Evolutionary conservation across 2,113 vertebrate species (phyloP), one percentile per base, ranked within the genome.

Genomic region (Alosa alosa): DNA sequence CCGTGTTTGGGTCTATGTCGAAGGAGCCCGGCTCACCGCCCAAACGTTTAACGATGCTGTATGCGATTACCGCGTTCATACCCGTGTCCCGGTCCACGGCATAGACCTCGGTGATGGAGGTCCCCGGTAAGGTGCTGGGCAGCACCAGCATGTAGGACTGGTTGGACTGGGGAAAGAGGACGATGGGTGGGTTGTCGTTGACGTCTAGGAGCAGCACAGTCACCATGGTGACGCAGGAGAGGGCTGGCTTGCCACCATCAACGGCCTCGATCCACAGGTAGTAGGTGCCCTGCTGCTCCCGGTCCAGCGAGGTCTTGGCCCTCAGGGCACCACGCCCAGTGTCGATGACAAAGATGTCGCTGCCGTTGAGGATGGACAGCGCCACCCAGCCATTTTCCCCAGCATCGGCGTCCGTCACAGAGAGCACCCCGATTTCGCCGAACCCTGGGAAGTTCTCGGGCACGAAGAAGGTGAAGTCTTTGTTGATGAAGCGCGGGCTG

Each of bases 31-130:
- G 96, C 50, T 97, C 95, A 0, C 96, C 97, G 0, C 98, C 99
- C 93, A 96, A 97, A 91, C 98, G 95, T 81, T 97, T 97, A 91
- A 99, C 97, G 90, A 99, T 99, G 90, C 97, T 99, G 85, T 99
- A 99, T 41, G 97, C 97, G 64, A 99, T 99, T 49, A 99, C 99
- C 13, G 98, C 99, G 22, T 99, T 99, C 98, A 99, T 99, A 72
- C 99, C 99, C 0, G 98, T 98, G 90, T 99, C 99, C 90, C 96
- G 98, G 91, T 99, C 99, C 5, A 99, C 97, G 39, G 99, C 99
- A 60, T 99, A 99, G 6, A 99, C 99, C 84, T 99, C 99, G 11
- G 98, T 99, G 81, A 99, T 97, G 10, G 97, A 97, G 84, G 99
- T 99, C 46, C 98, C 98, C 22, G 98, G 98, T n/a, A 97, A 93